Percentiles rank a stretch among this genome's conserved stretches.
These are phyloP conservation scores for Aurelia coerulea DNA, from an alignment of 30 jellyfish, hydroid and myxozoan species.

Conservation along the genomic window DNA sequence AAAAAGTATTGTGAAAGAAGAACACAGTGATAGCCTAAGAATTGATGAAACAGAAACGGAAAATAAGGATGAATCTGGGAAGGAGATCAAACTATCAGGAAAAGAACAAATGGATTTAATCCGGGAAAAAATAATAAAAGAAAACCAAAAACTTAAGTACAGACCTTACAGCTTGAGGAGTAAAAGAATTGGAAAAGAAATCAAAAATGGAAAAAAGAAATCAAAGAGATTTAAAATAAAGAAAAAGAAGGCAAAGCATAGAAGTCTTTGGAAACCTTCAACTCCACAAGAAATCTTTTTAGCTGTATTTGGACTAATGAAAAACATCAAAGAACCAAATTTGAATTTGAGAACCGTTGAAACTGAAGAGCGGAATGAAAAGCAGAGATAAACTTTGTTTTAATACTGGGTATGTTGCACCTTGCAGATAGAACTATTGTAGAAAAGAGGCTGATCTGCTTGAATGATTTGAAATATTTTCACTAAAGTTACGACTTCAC, in stretches of 20 bases:
- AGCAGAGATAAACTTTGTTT: too few relatives aligned
- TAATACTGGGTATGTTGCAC: too few relatives aligned
- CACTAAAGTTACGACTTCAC: too few relatives aligned
- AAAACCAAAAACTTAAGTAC: constrained; percentile 53
- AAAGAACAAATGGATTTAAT: constrained; percentile 33
- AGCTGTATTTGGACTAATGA: constrained; percentile 48
- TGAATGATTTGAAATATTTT: too few relatives aligned
- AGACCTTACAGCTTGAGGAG: constrained; percentile 79
- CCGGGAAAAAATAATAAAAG: constrained; percentile 22
- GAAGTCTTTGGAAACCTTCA: constrained; percentile 48
- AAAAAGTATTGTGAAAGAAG: too few relatives aligned
- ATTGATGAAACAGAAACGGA: not conserved
- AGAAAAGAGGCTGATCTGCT: too few relatives aligned
- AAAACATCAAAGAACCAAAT: not conserved
- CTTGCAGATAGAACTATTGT: too few relatives aligned
- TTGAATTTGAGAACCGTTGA: too few relatives aligned
- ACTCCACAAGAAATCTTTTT: constrained; percentile 55
- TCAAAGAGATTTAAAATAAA: constrained; percentile 6
- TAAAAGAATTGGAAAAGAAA: constrained; percentile 15
- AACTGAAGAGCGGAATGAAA: too few relatives aligned
- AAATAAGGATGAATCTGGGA: not conserved
- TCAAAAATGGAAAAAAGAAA: constrained; percentile 3
- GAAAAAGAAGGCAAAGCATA: constrained; percentile 1
- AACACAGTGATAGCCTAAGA: not conserved
- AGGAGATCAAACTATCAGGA: constrained; percentile 4